Conservation (phyloP, 2,888 invertebrate species). For the Phalera bucephala region DNA sequence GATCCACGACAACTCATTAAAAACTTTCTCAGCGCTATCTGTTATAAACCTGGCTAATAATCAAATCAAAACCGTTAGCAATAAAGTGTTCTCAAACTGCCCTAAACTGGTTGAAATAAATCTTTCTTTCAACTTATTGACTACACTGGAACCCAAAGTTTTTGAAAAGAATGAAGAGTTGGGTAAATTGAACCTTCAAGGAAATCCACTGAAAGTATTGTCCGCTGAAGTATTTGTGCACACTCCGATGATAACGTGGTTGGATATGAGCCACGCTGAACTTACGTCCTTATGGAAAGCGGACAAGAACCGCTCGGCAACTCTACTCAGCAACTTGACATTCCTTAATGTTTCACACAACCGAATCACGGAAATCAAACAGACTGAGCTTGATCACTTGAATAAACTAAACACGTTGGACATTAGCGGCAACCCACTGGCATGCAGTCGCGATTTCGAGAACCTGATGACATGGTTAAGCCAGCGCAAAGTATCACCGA, state of each 20-base stretch:
- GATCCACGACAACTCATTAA: constrained; percentile 85
- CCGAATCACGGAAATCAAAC: constrained; percentile 79
- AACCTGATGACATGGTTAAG: constrained; percentile 86
- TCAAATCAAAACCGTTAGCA: constrained; percentile 81
- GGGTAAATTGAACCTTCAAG: constrained; percentile 86
- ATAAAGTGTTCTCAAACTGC: constrained; percentile 77
- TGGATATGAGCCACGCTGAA: constrained; percentile 88
- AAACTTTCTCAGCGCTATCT: constrained; percentile 87
- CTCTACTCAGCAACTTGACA: constrained; percentile 79
- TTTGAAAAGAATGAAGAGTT: constrained; percentile 87
- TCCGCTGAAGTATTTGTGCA: constrained; percentile 86
- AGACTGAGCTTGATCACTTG: constrained; percentile 82
- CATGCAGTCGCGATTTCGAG: constrained; percentile 87
- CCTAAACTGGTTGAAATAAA: constrained; percentile 87
- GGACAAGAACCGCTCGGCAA: constrained; percentile 65
- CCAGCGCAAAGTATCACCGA: constrained; percentile 81
- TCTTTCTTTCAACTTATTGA: constrained; percentile 87
- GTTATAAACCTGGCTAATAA: constrained; percentile 87
- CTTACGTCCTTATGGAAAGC: constrained; percentile 86
- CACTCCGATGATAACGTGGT: constrained; percentile 83
- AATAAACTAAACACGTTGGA: constrained; percentile 84
- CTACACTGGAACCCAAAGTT: constrained; percentile 82
- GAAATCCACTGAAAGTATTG: constrained; percentile 87
- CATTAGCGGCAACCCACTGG: constrained; percentile 85
- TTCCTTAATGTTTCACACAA: constrained; percentile 85